Evolutionary conservation across 2,888 invertebrate genomes (phyloP), one percentile per base, ranked within the genome.

Genomic region (Apodemia zela): DNA sequence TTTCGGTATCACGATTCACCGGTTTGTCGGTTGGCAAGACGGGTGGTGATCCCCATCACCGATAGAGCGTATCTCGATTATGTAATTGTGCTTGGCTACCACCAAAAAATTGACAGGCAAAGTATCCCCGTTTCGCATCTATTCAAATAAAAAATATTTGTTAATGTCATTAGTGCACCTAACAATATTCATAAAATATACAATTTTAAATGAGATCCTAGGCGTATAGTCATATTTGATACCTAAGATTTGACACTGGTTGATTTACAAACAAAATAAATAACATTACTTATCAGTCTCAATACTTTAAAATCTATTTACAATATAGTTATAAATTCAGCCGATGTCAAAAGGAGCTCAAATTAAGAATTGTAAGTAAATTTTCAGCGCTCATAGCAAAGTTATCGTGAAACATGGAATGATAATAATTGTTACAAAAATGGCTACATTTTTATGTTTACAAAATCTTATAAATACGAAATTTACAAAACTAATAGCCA

Each of bases 221-320:
- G 74, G 78, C 76, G 79, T 78, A 75, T 60, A 66, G 38, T 60
- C 10, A 63, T 67, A 63, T 38, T 66, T 63, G 60, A 65, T 66
- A 65, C 80, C 82, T 84, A 81, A 83, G 77, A 83, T 87, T 88
- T 89, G 88, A 88, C 87, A 88, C 87, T 84, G 87, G 84, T 85
- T 84, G 85, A 84, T 87, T 85, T 85, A 86, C 76, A 84, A 85
- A 89, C 80, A 75, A 86, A 89, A 89, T 88, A 89, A 89, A 89
- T 89, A 88, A 88, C 86, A 83, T 89, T 85, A 87, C 78, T 80
- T 88, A 89, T 91, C 90, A 91, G 90, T 91, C 90, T 89, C 86
- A 87, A 86, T 75, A 85, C 87, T 86, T 87, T 87, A 83, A 87
- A 85, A 82, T 84, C 82, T 90, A 90, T 89, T 77, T 89, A 90